Evolutionary conservation across 2,888 invertebrate species (phyloP).

Genomic region (Nezara viridula): DNA sequence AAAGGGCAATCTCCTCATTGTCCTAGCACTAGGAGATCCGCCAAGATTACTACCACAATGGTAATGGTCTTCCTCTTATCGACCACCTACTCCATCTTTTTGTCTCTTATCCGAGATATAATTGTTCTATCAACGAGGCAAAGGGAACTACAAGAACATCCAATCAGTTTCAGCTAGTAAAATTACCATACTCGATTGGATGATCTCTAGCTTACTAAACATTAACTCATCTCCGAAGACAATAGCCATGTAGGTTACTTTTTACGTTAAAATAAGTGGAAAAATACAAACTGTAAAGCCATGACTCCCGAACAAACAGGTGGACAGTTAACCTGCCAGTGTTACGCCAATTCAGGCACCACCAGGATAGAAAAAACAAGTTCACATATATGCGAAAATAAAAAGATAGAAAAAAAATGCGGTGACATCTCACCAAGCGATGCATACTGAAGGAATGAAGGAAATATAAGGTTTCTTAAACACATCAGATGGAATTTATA

Average conservation of each 20-base stretch:
- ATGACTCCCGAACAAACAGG: too few relatives aligned
- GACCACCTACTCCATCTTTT: conserved; percentile 32
- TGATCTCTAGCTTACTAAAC: background rate
- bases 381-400: too few relatives aligned
- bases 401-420: too few relatives aligned
- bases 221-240: background rate
- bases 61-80: conserved; percentile 47
- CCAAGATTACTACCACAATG: conserved; percentile 45
- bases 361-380: too few relatives aligned
- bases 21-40: background rate
- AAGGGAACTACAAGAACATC: background rate
- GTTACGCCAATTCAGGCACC: too few relatives aligned
- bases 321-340: too few relatives aligned
- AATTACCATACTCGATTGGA: background rate
- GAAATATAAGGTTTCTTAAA: too few relatives aligned
- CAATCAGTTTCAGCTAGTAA: background rate
- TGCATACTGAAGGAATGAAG: too few relatives aligned
- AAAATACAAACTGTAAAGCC: too few relatives aligned
- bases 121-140: background rate
- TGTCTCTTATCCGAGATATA: background rate
- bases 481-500: too few relatives aligned
- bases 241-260: background rate
- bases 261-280: background rate
- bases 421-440: too few relatives aligned
- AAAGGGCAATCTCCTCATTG: conserved; percentile 55